phyloP scores from a whole-genome alignment of 1,140 invertebrate species.

The Cydia strobilella region DNA sequence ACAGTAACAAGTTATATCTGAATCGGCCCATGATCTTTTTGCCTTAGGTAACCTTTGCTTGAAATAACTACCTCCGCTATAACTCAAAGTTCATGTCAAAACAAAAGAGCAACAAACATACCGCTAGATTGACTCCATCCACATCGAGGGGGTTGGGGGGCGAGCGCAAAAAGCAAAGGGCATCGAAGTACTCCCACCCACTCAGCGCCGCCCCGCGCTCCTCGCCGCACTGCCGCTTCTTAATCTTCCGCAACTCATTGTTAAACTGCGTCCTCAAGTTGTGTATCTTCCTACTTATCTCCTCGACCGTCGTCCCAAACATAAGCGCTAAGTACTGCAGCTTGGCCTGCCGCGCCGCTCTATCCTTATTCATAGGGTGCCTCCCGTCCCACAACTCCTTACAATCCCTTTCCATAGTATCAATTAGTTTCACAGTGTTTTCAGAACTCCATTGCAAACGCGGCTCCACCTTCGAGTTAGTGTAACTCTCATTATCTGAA shows the following conservation, averaged over 20 bases:
- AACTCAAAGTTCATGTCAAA: neutral
- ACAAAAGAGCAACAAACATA: slow-evolving; percentile 42
- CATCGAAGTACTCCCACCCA: slow-evolving; percentile 74
- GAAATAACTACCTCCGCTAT: no score
- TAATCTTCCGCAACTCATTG: slow-evolving; percentile 70
- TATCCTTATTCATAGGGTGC: slow-evolving; percentile 59
- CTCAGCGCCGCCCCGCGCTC: slow-evolving; percentile 45
- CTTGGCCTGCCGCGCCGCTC: slow-evolving; percentile 51
- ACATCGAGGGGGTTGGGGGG: slow-evolving; percentile 56
- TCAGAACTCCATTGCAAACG: slow-evolving; percentile 58
- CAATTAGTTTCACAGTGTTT: slow-evolving; percentile 64
- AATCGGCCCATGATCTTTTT: no score
- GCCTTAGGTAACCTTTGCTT: no score
- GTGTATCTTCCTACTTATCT: slow-evolving; percentile 69
- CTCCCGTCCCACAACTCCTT: slow-evolving; percentile 66
- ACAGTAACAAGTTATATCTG: no score
- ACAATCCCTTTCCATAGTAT: slow-evolving; percentile 62
- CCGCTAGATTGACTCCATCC: slow-evolving; percentile 66
- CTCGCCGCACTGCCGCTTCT: slow-evolving; percentile 50
- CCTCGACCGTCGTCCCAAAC: slow-evolving; percentile 62
- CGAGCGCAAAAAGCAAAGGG: slow-evolving; percentile 61
- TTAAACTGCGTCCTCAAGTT: slow-evolving; percentile 73
- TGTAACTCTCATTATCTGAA: slow-evolving; percentile 45
- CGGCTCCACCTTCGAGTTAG: slow-evolving; percentile 38
- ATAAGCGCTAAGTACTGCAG: slow-evolving; percentile 59